Evolutionary conservation across 1,140 invertebrate species (phyloP).

Genomic region (Dryas iulia): DNA sequence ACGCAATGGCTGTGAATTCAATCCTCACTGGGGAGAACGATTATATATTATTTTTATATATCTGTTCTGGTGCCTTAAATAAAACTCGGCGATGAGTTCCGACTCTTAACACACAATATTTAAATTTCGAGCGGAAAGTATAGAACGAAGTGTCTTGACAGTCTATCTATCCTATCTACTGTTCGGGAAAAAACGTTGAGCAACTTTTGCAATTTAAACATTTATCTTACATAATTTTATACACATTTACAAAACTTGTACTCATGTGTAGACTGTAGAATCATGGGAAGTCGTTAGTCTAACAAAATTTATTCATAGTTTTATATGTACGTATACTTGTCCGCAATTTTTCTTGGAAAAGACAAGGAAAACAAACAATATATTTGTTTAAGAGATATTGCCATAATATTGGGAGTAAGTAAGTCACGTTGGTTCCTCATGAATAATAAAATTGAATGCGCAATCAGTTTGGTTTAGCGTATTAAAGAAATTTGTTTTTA

Average conservation of each 20-base stretch:
- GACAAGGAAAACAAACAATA: constrained; percentile 19
- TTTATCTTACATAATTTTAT: background rate
- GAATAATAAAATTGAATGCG: constrained; percentile 35
- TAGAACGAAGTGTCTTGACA: no score
- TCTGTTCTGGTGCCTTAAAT: no score
- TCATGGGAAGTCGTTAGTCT: background rate
- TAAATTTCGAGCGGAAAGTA: no score
- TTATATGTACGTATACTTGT: background rate
- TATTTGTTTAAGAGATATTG: constrained; percentile 33
- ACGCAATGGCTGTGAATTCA: no score
- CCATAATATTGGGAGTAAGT: constrained; percentile 21
- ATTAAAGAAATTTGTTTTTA: constrained; percentile 7
- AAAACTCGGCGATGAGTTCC: no score
- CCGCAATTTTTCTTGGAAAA: background rate
- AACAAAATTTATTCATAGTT: background rate
- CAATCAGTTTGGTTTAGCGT: constrained; percentile 1
- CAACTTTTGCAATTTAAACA: background rate
- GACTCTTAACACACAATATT: no score
- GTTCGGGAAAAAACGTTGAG: no score
- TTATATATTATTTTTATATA: no score
- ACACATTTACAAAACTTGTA: background rate
- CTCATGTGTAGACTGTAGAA: background rate
- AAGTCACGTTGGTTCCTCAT: constrained; percentile 32
- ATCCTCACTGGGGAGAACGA: no score
- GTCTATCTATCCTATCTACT: no score